Evolutionary conservation across 2,888 invertebrate genomes (phyloP).

Genomic region (Aplocera efformata): DNA sequence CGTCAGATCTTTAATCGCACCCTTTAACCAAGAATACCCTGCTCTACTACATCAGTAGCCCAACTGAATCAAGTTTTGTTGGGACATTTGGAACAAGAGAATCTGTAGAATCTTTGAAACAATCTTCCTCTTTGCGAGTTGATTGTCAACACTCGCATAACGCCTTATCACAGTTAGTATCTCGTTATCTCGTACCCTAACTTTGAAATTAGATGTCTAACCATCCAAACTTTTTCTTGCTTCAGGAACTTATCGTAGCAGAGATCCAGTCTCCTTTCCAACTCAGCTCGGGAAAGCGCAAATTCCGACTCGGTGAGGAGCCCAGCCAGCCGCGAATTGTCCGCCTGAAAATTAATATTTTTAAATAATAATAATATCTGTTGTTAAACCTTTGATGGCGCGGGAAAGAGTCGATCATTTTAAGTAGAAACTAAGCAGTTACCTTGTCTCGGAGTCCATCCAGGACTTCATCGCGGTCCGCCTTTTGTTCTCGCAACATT

Average conservation of each 20-base stretch:
- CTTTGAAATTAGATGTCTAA: slow-evolving; percentile 27
- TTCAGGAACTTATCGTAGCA: slow-evolving; percentile 57
- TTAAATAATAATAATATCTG: no score
- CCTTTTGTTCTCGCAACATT: slow-evolving; percentile 61
- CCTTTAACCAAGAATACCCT: slow-evolving; percentile 34
- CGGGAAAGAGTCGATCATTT: no score
- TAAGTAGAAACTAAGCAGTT: no score
- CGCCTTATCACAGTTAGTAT: no score
- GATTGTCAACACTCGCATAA: no score
- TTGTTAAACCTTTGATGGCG: no score
- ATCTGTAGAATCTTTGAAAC: no score
- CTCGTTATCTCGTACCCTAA: no score
- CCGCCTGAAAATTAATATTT: slow-evolving; percentile 1
- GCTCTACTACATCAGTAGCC: no score
- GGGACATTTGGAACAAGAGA: no score
- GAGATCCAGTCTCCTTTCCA: slow-evolving; percentile 43
- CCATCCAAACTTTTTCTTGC: slow-evolving; percentile 61
- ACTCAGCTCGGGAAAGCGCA: slow-evolving; percentile 32
- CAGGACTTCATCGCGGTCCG: slow-evolving; percentile 61
- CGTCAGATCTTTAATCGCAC: slow-evolving; percentile 48
- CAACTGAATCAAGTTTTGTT: no score
- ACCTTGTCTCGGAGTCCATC: slow-evolving; percentile 67
- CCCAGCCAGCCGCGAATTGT: slow-evolving; percentile 44
- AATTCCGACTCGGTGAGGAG: slow-evolving; percentile 49
- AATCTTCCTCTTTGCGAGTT: no score